Evolutionary conservation across 2,113 vertebrate genomes (phyloP).

Genomic region (Lucifuga dentata): DNA sequence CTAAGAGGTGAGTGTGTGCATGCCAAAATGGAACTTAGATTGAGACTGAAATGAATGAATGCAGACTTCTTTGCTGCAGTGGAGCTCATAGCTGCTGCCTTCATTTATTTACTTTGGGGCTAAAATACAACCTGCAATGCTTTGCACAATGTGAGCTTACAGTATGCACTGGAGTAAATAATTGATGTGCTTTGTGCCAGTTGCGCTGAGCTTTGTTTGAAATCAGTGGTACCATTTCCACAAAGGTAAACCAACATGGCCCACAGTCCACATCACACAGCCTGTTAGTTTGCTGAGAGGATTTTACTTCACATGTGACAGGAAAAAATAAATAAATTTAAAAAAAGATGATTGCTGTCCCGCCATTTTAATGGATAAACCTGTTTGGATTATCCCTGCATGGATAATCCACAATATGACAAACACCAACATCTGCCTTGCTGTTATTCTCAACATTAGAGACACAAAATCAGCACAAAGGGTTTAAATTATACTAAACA

Average conservation of each 20-base stretch:
- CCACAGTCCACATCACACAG: constrained; percentile 39
- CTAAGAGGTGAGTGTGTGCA: constrained; percentile 17
- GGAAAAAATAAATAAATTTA: background rate
- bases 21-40: constrained; percentile 37
- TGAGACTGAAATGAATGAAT: constrained; percentile 34
- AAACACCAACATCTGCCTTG: constrained; percentile 56
- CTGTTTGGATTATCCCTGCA: constrained; percentile 46
- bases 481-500: constrained; percentile 11
- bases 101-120: constrained; percentile 8
- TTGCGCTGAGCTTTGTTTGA: constrained; percentile 63
- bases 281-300: background rate
- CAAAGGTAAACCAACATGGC: constrained; percentile 39
- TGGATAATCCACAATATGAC: constrained; percentile 67
- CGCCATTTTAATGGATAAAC: constrained; percentile 37
- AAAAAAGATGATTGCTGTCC: background rate
- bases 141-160: constrained; percentile 54
- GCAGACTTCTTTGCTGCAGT: constrained; percentile 25
- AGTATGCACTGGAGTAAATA: constrained; percentile 68
- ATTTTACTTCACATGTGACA: background rate
- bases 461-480: constrained; percentile 23
- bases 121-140: constrained; percentile 31
- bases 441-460: constrained; percentile 28
- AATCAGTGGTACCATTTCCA: constrained; percentile 64
- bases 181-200: constrained; percentile 71
- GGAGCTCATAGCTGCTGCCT: constrained; percentile 20